Evolutionary conservation across 2,888 invertebrate species (phyloP).

Genomic region (Pristionchus exspectatus): DNA sequence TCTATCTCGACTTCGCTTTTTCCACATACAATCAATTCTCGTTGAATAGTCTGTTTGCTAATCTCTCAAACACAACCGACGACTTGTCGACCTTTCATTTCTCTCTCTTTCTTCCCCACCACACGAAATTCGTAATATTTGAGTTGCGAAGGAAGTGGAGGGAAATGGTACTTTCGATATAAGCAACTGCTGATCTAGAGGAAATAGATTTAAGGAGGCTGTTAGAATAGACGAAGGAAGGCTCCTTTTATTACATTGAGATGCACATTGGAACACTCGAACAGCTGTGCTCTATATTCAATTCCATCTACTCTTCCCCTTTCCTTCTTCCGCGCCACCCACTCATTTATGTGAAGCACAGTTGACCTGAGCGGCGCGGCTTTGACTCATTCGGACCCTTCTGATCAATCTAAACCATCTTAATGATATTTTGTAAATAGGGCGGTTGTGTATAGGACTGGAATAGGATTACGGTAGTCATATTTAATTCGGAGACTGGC

Average conservation of each 20-base stretch:
- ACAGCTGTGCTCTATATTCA: conserved; percentile 42
- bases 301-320: background rate
- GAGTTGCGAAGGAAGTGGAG: background rate
- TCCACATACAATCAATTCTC: conserved; percentile 51
- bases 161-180: conserved; percentile 18
- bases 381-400: background rate
- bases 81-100: conserved; percentile 51
- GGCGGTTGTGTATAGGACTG: background rate
- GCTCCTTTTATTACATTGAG: conserved; percentile 44
- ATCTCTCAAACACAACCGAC: conserved; percentile 48
- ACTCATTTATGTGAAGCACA: conserved; percentile 23
- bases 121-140: conserved; percentile 49
- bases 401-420: background rate
- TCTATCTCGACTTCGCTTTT: conserved; percentile 44
- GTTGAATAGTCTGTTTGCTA: conserved; percentile 51
- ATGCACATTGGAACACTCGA: background rate
- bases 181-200: background rate
- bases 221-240: background rate
- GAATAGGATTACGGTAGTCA: background rate
- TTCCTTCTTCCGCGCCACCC: background rate
- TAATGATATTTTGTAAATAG: background rate
- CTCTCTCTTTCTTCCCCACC: conserved; percentile 8
- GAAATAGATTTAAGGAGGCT: background rate
- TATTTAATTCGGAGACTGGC: background rate
- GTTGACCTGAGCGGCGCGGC: conserved; percentile 1